Percentiles rank a stretch among this genome's conserved stretches.
These are phyloP conservation scores for Elephantulus edwardii DNA, from an alignment of 2,113 vertebrate genomes.

Conservation along the genomic window DNA sequence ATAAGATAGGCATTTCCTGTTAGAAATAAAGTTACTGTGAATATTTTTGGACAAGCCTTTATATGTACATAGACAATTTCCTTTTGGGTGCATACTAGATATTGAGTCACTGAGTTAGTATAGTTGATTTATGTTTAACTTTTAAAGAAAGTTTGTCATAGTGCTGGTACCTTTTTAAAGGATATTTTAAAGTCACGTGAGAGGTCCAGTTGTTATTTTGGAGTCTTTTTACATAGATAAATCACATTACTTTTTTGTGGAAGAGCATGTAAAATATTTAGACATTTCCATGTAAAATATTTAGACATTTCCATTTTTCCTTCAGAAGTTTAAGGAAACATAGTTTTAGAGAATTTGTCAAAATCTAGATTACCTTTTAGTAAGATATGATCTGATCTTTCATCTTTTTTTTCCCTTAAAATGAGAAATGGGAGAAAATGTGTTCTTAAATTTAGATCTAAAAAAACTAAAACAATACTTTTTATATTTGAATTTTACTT, in stretches of 20 bases:
- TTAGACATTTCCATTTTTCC: conserved; percentile 22
- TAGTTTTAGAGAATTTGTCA: conserved; percentile 37
- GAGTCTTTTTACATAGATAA: neutral
- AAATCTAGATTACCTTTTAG: conserved; percentile 6
- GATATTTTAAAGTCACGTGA: neutral
- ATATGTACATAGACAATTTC: conserved; percentile 36
- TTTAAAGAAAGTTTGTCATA: conserved; percentile 46
- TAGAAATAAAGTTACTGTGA: neutral
- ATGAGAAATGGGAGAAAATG: conserved; percentile 43
- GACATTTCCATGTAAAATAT: conserved; percentile 17
- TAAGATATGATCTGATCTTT: conserved; percentile 10
- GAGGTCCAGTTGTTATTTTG: conserved; percentile 21
- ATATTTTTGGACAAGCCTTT: neutral
- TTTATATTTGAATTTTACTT: conserved; percentile 26
- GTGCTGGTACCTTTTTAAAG: conserved; percentile 25
- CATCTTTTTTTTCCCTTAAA: neutral
- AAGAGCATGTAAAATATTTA: neutral
- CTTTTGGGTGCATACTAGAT: conserved; percentile 8
- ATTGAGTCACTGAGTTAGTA: no score
- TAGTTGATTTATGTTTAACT: conserved; percentile 7
- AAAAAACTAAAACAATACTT: conserved; percentile 37
- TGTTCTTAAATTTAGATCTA: conserved; percentile 20
- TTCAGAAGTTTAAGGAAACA: conserved; percentile 22
- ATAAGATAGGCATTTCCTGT: neutral
- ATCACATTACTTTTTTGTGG: neutral